Evolutionary conservation across 2,113 vertebrate species (phyloP), one percentile per base, ranked within the genome.

Genomic region (Rhagologus leucostigma): DNA sequence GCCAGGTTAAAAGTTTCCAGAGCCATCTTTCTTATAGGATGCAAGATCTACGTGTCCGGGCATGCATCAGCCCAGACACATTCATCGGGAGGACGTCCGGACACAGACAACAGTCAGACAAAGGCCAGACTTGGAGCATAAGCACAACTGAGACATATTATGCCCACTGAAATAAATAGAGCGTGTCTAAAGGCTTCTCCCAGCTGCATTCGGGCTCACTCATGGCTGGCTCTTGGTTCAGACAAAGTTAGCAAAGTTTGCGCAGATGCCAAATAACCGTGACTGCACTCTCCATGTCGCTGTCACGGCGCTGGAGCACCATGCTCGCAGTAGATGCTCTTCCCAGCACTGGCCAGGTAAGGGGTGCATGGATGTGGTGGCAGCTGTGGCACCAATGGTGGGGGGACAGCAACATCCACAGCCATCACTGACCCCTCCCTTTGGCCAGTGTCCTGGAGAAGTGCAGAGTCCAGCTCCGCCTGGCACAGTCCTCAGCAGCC

Each of bases 61-160:
- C 84, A n/a, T 33, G 59, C 50, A 84, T 50, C 46, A 86, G 63
- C 59, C 47, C 57, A 85, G 67, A 74, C 73, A 68, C 0, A 21
- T 60, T 41, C 49, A 14, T 20, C 0, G 0, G 0, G 37, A 90
- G 8, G n/a, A 44, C 8, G 1, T 11, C 76, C 39, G 50, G 78
- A 76, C 49, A 55, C 27, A 62, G 33, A 26, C 70, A 83, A 56
- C 60, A 78, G 55, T 33, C 85, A 85, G 67, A 64, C 62, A 70
- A 93, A 77, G 21, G 26, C 46, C 26, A 70, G 71, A 69, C 79
- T 44, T 5, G 39, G 44, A 73, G 46, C 46, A 63, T 33, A 44
- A 90, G 67, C 55, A 89, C 50, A 74, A 24, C 0, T 2, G 7
- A 93, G 91, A 74, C 22, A 7, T 4, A 35, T 44, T 59, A 89